Conservation (phyloP, 2,113 vertebrate species). For the Caloenas nicobarica region DNA sequence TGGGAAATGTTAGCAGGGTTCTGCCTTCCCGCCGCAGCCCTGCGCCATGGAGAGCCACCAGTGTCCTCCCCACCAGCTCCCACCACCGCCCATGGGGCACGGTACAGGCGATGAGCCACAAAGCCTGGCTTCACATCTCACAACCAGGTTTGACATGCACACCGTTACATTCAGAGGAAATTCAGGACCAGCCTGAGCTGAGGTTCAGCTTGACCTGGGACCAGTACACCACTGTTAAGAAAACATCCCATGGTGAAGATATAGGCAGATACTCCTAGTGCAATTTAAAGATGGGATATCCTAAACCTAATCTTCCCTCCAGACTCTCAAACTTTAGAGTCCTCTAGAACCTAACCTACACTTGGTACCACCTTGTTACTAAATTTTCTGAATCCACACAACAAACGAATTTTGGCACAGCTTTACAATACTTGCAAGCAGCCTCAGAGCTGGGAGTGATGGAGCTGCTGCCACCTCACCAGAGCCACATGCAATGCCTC, state of each 20-base stretch:
- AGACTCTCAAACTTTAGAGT: background rate
- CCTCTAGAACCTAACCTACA: no score
- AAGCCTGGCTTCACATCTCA: background rate
- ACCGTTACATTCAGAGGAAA: background rate
- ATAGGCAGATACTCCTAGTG: background rate
- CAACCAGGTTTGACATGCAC: background rate
- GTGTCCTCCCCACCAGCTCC: fast-evolving
- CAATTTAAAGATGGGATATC: background rate
- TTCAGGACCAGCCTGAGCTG: background rate
- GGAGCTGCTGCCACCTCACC: background rate
- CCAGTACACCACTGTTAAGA: fast-evolving
- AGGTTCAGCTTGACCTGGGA: background rate
- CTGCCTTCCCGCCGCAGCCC: fast-evolving
- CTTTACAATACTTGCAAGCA: background rate
- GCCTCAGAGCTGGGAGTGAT: fast-evolving
- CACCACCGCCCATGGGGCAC: fast-evolving
- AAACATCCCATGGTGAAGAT: background rate
- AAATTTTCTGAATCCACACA: background rate
- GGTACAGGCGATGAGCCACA: fast-evolving
- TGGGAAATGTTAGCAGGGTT: fast-evolving
- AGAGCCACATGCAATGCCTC: background rate
- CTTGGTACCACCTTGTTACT: background rate
- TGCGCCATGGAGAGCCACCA: fast-evolving
- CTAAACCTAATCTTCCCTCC: background rate
- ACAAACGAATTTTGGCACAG: background rate